Conservation (phyloP, 2,113 vertebrate species). For the Clarias gariepinus region DNA sequence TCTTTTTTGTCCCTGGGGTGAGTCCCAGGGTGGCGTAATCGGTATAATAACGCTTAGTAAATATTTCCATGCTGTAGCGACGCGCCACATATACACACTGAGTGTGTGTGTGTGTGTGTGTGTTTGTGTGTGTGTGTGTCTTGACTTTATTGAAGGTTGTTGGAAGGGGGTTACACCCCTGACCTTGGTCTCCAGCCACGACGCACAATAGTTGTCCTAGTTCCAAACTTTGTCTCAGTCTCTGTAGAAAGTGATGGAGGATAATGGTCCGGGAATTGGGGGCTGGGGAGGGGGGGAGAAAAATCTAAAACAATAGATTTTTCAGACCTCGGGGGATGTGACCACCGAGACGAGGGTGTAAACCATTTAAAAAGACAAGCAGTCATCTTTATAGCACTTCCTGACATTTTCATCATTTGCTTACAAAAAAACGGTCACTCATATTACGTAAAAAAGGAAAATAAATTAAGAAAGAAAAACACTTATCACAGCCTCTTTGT, state of each 20-base stretch:
- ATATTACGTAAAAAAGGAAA: not conserved
- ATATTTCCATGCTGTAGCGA: no score
- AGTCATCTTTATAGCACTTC: conserved; percentile 9
- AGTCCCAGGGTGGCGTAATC: no score
- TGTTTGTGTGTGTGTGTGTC: not conserved
- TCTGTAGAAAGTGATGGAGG: conserved; percentile 43
- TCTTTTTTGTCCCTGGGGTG: no score
- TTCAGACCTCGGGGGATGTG: conserved; percentile 1
- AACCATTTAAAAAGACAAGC: not conserved
- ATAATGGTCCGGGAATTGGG: not conserved
- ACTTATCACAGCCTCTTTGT: not conserved
- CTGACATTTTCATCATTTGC: conserved; percentile 6
- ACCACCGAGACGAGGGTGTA: not conserved
- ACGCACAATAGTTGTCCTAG: conserved; percentile 62
- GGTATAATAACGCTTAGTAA: no score
- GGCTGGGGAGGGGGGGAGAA: not conserved
- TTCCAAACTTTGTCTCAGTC: conserved; percentile 53
- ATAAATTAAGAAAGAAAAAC: not conserved
- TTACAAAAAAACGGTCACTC: not conserved
- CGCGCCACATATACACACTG: no score
- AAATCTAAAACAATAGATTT: conserved; percentile 19
- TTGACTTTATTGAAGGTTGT: not conserved
- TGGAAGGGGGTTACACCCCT: conserved; percentile 43
- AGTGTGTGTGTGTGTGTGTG: conserved; percentile 12
- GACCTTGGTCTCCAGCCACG: conserved; percentile 61